Evolutionary conservation across 2,113 vertebrate genomes (phyloP).

Genomic region (Amphiprion ocellaris): DNA sequence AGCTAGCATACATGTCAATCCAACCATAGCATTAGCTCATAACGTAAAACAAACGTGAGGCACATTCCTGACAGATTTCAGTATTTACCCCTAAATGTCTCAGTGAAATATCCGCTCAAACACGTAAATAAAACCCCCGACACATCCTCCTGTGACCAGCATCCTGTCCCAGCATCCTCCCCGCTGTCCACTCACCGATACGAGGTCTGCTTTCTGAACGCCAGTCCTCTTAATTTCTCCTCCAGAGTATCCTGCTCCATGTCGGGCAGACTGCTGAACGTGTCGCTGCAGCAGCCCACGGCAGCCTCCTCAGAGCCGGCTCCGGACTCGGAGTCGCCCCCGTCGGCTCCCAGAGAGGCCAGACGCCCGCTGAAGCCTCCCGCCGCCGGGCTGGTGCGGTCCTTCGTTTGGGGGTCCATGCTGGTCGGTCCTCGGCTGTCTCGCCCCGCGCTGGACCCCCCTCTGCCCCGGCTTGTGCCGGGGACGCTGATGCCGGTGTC

Average conservation of each 20-base stretch:
- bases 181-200: conserved; percentile 75
- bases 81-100: no score
- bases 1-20: conserved; percentile 20
- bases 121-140: neutral
- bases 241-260: conserved; percentile 78
- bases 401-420: conserved; percentile 79
- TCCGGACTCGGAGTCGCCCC: conserved; percentile 79
- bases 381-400: conserved; percentile 41
- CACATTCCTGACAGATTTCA: no score
- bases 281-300: conserved; percentile 74
- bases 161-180: conserved; percentile 44
- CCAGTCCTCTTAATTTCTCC: conserved; percentile 78
- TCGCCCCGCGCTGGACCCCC: conserved; percentile 72
- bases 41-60: neutral
- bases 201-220: conserved; percentile 82
- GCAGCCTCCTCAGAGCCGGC: conserved; percentile 78
- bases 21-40: neutral
- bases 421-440: conserved; percentile 53
- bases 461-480: conserved; percentile 26
- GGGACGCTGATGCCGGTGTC: conserved; percentile 43
- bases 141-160: conserved; percentile 6
- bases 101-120: neutral
- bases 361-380: conserved; percentile 60
- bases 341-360: conserved; percentile 77
- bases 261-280: conserved; percentile 78